A percentile compares a stretch with the other conserved stretches of the same genome.
phyloP scores from a whole-genome alignment of 2,888 invertebrate species.

The Cataglyphis cursor region DNA sequence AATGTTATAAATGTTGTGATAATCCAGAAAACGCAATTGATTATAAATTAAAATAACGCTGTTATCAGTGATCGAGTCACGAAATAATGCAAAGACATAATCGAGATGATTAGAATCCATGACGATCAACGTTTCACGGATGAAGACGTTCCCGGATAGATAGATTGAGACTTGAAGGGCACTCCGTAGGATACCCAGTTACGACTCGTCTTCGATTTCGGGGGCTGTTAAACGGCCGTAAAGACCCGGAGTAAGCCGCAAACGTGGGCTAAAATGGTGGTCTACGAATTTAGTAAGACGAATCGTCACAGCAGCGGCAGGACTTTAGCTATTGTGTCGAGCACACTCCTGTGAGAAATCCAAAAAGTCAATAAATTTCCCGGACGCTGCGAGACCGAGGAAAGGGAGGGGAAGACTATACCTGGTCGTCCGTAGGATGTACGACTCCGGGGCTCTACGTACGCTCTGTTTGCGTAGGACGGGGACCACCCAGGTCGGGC shows the following conservation, averaged over 20 bases:
- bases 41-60: not conserved
- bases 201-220: slow-evolving; percentile 37
- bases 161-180: slow-evolving; percentile 37
- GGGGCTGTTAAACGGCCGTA: slow-evolving; percentile 27
- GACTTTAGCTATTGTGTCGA: slow-evolving; percentile 25
- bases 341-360: slow-evolving; percentile 68
- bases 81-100: not conserved
- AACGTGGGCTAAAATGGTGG: slow-evolving; percentile 31
- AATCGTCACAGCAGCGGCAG: not conserved
- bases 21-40: not conserved
- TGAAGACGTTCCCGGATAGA: slow-evolving; percentile 37
- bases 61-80: not conserved
- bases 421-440: slow-evolving; percentile 58
- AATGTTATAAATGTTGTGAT: not conserved
- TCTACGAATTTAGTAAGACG: slow-evolving; percentile 43
- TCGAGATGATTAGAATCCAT: not conserved
- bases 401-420: slow-evolving; percentile 25
- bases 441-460: slow-evolving; percentile 67
- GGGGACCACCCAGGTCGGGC: slow-evolving; percentile 82
- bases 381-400: slow-evolving; percentile 78
- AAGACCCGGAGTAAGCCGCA: slow-evolving; percentile 30
- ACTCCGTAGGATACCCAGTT: slow-evolving; percentile 14
- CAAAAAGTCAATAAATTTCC: slow-evolving; percentile 83
- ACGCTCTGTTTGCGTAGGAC: slow-evolving; percentile 84
- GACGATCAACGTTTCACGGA: not conserved